phyloP scores from a whole-genome alignment of 2,113 vertebrate genomes.

The Lanius ludovicianus region DNA sequence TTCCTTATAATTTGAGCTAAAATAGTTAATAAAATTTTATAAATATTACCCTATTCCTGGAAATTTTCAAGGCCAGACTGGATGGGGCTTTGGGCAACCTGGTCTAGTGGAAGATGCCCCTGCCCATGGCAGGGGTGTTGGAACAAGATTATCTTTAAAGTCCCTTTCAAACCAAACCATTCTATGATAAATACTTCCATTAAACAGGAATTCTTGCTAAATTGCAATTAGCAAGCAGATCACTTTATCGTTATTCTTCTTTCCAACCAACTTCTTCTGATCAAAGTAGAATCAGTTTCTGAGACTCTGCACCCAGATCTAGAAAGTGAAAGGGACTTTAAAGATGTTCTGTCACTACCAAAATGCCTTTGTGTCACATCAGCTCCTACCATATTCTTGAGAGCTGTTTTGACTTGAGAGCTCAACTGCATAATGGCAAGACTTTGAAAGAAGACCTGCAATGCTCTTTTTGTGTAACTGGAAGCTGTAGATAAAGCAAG shows the following conservation, averaged over 20 bases:
- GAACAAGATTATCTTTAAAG: not conserved
- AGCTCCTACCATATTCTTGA: not conserved
- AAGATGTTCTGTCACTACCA: not conserved
- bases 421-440: too few species aligned
- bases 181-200: not conserved
- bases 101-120: not conserved
- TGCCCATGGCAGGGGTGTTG: not conserved
- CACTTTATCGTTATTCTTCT: not conserved
- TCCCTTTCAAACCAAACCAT: not conserved
- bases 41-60: not conserved
- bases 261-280: not conserved
- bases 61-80: not conserved
- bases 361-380: not conserved
- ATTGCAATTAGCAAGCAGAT: not conserved
- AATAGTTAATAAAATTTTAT: not conserved
- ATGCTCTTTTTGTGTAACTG: not conserved
- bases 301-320: not conserved
- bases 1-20: not conserved
- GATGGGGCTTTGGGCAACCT: not conserved
- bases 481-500: not conserved
- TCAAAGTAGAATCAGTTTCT: not conserved
- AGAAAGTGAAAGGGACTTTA: not conserved
- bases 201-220: not conserved
- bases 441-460: not conserved
- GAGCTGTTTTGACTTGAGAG: not conserved